These are phyloP conservation scores for Australoheros scitulus DNA, from an alignment of 2,113 vertebrate genomes.

Conservation along the genomic window DNA sequence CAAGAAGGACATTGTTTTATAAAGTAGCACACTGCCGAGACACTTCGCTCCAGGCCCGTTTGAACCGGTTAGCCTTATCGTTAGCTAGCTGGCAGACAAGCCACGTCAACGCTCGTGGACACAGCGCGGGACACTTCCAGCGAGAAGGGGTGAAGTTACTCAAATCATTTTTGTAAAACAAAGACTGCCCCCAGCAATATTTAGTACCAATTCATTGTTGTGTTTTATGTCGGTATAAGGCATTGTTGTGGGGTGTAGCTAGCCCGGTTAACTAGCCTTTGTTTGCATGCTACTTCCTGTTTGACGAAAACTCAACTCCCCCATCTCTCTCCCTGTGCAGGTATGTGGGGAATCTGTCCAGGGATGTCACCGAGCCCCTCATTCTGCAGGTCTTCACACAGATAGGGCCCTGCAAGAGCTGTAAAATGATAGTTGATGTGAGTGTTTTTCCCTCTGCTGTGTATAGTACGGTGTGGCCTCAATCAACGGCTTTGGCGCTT, in stretches of 20 bases:
- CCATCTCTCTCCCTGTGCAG: slow-evolving; percentile 73
- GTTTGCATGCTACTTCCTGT: slow-evolving; percentile 77
- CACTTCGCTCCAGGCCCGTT: slow-evolving; percentile 54
- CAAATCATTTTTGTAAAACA: not conserved
- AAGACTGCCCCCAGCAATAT: not conserved
- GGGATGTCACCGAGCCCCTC: slow-evolving; percentile 96
- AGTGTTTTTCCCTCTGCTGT: slow-evolving; percentile 67
- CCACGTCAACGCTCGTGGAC: slow-evolving; percentile 74
- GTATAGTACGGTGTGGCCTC: not conserved
- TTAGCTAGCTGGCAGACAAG: slow-evolving; percentile 60
- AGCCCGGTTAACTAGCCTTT: slow-evolving; percentile 72
- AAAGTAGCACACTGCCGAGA: not conserved
- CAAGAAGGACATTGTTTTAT: not conserved
- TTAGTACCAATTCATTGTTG: too few relatives aligned
- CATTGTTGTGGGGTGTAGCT: slow-evolving; percentile 41
- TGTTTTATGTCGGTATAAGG: not conserved
- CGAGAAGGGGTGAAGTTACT: not conserved
- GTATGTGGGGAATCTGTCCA: slow-evolving; percentile 97
- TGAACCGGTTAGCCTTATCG: slow-evolving; percentile 51
- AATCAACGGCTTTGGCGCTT: not conserved
- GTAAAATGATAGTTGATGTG: slow-evolving; percentile 99
- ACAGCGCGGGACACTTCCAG: not conserved
- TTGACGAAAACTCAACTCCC: slow-evolving; percentile 55
- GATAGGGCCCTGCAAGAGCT: slow-evolving; percentile 98
- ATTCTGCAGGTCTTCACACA: slow-evolving; percentile 98